Evolutionary conservation across 1,140 invertebrate genomes (phyloP).

Genomic region (Tenebrio molitor): DNA sequence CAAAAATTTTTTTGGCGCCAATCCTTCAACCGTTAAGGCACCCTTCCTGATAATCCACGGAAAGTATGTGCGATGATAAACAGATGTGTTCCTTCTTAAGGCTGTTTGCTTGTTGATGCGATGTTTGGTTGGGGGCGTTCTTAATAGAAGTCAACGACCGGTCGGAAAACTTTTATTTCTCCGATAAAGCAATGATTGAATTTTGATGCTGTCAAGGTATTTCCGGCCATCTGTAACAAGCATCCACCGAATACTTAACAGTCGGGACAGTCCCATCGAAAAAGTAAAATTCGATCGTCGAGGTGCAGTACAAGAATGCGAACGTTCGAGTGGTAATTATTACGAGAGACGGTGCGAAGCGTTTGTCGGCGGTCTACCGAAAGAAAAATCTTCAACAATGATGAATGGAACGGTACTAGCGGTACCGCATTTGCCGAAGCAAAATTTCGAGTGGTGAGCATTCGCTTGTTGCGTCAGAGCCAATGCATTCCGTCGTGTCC

Average conservation of each 20-base stretch:
- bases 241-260: too few species aligned
- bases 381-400: conserved; percentile 21
- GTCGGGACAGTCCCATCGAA: too few species aligned
- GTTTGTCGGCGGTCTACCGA: conserved; percentile 39
- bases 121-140: background rate
- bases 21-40: background rate
- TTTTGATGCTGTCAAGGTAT: conserved; percentile 13
- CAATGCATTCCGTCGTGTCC: background rate
- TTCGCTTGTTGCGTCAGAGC: background rate
- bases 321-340: background rate
- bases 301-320: background rate
- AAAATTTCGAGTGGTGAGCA: background rate
- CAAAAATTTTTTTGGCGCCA: conserved; percentile 22
- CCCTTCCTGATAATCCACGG: too few species aligned
- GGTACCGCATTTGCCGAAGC: background rate
- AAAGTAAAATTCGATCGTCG: too few species aligned
- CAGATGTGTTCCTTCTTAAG: conserved; percentile 1
- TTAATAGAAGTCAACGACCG: conserved; percentile 26
- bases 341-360: conserved; percentile 1
- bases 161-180: conserved; percentile 10
- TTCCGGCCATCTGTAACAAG: conserved; percentile 18
- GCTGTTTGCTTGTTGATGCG: background rate
- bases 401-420: conserved; percentile 18
- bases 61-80: background rate
- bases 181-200: conserved; percentile 31